Base-by-base conservation (phyloP, 2,113 vertebrate genomes). In the Heterochromis multidens region DNA sequence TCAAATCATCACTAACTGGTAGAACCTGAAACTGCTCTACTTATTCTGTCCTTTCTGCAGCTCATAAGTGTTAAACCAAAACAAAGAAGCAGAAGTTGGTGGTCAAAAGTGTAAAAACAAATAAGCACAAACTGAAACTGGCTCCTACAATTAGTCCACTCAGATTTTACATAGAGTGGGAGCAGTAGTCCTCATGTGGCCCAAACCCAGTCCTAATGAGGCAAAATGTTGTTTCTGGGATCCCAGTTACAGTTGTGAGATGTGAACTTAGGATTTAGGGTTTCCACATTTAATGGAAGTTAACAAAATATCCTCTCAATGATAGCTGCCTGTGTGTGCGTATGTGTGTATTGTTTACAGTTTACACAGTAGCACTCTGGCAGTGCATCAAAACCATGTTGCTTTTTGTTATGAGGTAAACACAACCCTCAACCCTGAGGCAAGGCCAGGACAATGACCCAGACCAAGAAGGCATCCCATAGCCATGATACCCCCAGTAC, bases 361-460 rank as follows among this genome's bases (percentile, higher is more conserved):
- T 92, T 90, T 90, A 85, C 88, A 91, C 88, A 89, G 90, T 70
- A 83, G 70, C 84, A 82, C 86, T 78, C 67, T 90, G 88, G 90
- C 91, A 80, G 85, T 72, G 90, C 88, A 85, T 90, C 82, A 82
- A 84, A 87, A 88, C 13, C 85, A 37, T 84, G 85, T 88, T 92
- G 82, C 84, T 79, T 90, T 82, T 84, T 94, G 94, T 95, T 93
- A 43, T 93, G 90, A 88, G 61, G 91, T 94, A 93, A 95, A 94
- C 90, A 92, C 74, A 79, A 90, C 88, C 87, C 77, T 80, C 77
- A 87, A 83, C 91, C 89, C 81, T 6, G 87, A 88, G 37, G 60
- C 90, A 37, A n/a, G 54, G 61, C 83, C 85, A 37, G 84, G 86
- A 89, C 92, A 88, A 92, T 89, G 85, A 88, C 46, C 37, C 13